Evolutionary conservation across 1,140 invertebrate species (phyloP), one percentile per base, ranked within the genome.

Genomic region (Drosophila nebulosa): DNA sequence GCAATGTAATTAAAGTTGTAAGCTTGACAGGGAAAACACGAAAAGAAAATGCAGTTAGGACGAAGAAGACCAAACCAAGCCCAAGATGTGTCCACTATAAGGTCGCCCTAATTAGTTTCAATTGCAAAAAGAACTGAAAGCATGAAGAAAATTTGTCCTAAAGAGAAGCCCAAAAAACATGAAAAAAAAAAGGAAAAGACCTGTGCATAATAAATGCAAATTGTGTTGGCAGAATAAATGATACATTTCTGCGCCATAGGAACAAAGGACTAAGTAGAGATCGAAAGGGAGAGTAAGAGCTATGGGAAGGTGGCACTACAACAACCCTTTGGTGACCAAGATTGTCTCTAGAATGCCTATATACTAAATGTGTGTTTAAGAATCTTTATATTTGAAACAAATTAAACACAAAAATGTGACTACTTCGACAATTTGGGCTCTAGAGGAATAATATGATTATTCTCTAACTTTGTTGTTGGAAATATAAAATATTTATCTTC

Each of bases 1-100:
- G 71, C 71, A 74, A 74, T 60, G 60, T 67, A 69, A 77, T 85
- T 79, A 79, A 79, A 64, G 73, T 69, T 74, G 55, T 35, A 70
- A 73, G 62, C 61, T 66, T 36, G 21, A 36, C 42, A 51, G 59
- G 24, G 59, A 63, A 74, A 78, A 64, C 61, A 74, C 69, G 35
- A 62, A 51, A 58, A 42, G 64, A 24, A 24, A 27, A 35, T 58
- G 42, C 62, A 50, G 62, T 46, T 10, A 18, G 18, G 39, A 26
- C 27, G 36, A 60, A 22, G 42, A 58, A 35, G 21, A 36, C 26
- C 16, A 46, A 42, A 50, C 46, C 35, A 16, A 26, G 16, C 30
- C 4, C 53, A 67, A 32, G 21, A 60, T 12, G 16, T 61, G 30
- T 18, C 18, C 42, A 57, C 55, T 46, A 60, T 35, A 58, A 69